Percentiles rank a stretch among this genome's conserved stretches.
Conservation (phyloP, 64 coral and sea anemone genomes). For the Stichodactyla mertensii region DNA sequence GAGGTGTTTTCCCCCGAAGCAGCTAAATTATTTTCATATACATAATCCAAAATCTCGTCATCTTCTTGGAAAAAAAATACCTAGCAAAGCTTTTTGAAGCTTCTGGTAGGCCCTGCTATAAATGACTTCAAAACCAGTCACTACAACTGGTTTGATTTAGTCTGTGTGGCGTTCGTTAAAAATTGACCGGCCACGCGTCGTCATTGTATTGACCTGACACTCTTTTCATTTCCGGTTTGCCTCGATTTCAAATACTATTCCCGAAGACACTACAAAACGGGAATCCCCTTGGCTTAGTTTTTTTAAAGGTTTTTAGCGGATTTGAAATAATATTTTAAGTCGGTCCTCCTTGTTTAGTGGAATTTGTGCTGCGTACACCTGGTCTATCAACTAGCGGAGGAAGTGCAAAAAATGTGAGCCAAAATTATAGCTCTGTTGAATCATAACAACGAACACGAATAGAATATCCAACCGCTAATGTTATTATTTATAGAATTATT, state of each 20-base stretch:
- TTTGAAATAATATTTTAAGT: not conserved
- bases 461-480: too few species aligned
- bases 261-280: not conserved
- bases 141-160: not conserved
- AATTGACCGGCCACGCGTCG: slow-evolving; percentile 16
- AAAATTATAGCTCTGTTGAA: too few species aligned
- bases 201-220: not conserved
- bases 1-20: not conserved
- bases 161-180: not conserved
- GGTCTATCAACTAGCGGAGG: too few species aligned
- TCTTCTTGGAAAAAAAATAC: not conserved
- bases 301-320: not conserved
- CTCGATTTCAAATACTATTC: not conserved
- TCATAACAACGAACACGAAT: too few species aligned
- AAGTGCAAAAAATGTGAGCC: too few species aligned
- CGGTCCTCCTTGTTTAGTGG: too few species aligned
- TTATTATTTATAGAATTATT: too few species aligned
- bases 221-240: not conserved
- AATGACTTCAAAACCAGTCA: slow-evolving; percentile 7
- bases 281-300: slow-evolving; percentile 17
- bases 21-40: not conserved
- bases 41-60: not conserved
- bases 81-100: not conserved
- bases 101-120: not conserved
- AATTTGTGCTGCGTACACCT: too few species aligned